These are phyloP conservation scores for Helleia helle DNA, from an alignment of 2,888 invertebrate species.

Conservation along the genomic window DNA sequence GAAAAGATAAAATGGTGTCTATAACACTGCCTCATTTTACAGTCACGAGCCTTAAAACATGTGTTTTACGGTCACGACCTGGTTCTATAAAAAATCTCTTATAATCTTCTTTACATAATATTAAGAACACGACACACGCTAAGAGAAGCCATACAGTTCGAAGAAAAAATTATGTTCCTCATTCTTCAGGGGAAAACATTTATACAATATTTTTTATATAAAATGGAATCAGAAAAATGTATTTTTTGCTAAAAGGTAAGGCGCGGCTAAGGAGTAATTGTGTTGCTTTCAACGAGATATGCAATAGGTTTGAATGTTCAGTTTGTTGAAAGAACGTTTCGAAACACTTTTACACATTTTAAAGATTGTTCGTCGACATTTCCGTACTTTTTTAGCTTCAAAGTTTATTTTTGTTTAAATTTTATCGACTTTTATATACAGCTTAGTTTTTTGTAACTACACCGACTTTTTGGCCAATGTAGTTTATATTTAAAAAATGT, in stretches of 20 bases:
- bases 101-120: constrained; percentile 5
- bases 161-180: not conserved
- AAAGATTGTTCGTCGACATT: not conserved
- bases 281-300: constrained; percentile 12
- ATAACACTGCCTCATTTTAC: too few relatives aligned
- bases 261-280: constrained; percentile 9
- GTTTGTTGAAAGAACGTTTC: too few relatives aligned
- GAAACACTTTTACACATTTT: constrained; percentile 11
- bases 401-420: too few relatives aligned
- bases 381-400: not conserved
- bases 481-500: too few relatives aligned
- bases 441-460: too few relatives aligned
- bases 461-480: too few relatives aligned
- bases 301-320: constrained; percentile 11
- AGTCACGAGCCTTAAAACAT: too few relatives aligned
- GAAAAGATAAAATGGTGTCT: too few relatives aligned
- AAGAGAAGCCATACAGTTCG: constrained; percentile 3
- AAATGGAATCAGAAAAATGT: not conserved
- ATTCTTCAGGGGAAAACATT: not conserved
- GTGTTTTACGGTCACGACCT: constrained; percentile 3
- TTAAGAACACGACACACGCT: not conserved
- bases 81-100: not conserved
- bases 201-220: not conserved
- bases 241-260: constrained; percentile 9
- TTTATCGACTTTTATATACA: too few relatives aligned